Conservation (phyloP, 2,888 invertebrate species). For the Campopleginae sp. region DNA sequence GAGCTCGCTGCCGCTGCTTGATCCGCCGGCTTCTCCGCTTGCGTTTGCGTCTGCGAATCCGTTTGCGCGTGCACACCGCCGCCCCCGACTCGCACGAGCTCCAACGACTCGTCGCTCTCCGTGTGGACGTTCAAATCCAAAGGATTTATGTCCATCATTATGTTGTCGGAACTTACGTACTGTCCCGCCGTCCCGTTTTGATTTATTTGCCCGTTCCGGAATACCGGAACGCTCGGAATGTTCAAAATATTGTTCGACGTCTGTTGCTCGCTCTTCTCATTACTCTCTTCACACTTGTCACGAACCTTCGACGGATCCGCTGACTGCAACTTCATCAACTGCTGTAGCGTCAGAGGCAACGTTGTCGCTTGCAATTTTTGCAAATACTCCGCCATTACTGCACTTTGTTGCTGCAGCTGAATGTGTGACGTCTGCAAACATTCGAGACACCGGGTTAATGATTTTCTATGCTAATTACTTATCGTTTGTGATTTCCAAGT, state of each 20-base stretch:
- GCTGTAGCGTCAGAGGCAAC: conserved; percentile 81
- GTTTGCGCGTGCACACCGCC: conserved; percentile 42
- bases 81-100: conserved; percentile 7
- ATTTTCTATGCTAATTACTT: neutral
- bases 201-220: conserved; percentile 71
- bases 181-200: conserved; percentile 75
- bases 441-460: neutral
- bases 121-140: conserved; percentile 80
- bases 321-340: conserved; percentile 80
- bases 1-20: neutral
- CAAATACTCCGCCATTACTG: conserved; percentile 82
- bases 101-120: conserved; percentile 68
- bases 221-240: conserved; percentile 81
- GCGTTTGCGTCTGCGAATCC: conserved; percentile 27
- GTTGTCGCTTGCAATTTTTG: conserved; percentile 82
- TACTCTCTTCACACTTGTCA: conserved; percentile 75
- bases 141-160: conserved; percentile 79
- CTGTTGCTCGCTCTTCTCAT: conserved; percentile 70
- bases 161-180: conserved; percentile 77
- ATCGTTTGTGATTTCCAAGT: neutral
- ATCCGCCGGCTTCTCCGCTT: neutral
- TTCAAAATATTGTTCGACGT: conserved; percentile 81
- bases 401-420: conserved; percentile 80
- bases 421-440: conserved; percentile 74
- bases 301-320: conserved; percentile 79